Evolutionary conservation across 2,888 invertebrate species (phyloP).

Genomic region (Microlaimidae sp.): DNA sequence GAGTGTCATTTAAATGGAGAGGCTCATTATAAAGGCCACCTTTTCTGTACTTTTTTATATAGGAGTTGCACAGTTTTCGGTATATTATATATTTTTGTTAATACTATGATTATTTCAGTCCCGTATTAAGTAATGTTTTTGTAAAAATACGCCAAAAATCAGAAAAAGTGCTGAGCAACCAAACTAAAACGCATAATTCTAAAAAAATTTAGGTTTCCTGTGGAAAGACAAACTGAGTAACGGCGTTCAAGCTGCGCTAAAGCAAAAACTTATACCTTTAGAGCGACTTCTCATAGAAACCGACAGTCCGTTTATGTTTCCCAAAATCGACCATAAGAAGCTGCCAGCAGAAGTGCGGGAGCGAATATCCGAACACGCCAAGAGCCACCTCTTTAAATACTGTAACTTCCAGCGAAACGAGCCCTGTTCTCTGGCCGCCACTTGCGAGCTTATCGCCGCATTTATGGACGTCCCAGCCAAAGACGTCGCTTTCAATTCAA

Average conservation of each 20-base stretch:
- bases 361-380: slow-evolving; percentile 37
- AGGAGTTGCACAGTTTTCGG: too few relatives aligned
- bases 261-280: slow-evolving; percentile 60
- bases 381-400: slow-evolving; percentile 46
- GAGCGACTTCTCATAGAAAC: slow-evolving; percentile 73
- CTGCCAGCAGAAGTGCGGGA: slow-evolving; percentile 69
- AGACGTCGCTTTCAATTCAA: slow-evolving; percentile 71
- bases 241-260: slow-evolving; percentile 63
- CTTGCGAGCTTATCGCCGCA: slow-evolving; percentile 82
- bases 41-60: too few relatives aligned
- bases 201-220: slow-evolving; percentile 57
- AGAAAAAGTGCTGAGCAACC: slow-evolving; percentile 2
- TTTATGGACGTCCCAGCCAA: slow-evolving; percentile 68
- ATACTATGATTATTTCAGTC: too few relatives aligned
- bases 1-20: too few relatives aligned
- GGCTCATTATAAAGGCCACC: too few relatives aligned
- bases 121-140: too few relatives aligned
- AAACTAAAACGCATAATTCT: slow-evolving; percentile 7
- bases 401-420: slow-evolving; percentile 91
- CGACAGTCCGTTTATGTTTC: slow-evolving; percentile 89
- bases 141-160: background rate
- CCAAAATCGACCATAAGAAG: slow-evolving; percentile 78
- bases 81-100: too few relatives aligned
- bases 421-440: slow-evolving; percentile 76
- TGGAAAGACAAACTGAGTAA: slow-evolving; percentile 83